Evolutionary conservation across 2,888 invertebrate species (phyloP), one percentile per base, ranked within the genome.

Genomic region (Agrotis exclamationis): DNA sequence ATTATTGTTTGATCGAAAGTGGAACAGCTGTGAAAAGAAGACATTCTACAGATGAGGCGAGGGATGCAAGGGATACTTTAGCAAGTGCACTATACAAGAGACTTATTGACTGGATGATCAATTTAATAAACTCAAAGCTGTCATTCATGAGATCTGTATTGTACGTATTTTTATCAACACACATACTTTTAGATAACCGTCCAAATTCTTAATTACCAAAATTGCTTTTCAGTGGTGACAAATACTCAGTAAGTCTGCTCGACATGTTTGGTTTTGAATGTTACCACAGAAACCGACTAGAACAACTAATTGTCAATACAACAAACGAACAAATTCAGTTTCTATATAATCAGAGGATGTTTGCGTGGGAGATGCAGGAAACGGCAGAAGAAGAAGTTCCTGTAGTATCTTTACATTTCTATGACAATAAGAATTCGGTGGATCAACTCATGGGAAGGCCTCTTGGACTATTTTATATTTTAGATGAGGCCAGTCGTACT

Each of bases 221-320:
- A 33, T 64, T 58, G 71, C 81, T 65, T 97, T 97, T 70, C 92
- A 99, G 99, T 89, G 99, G 98, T 7, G 98, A 99, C 86, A 97
- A 97, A 88, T 98, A 97, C 88, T 97, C 97, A 58, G 97, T 99
- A 58, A 98, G 98, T 85, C 94, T 99, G 65, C 94, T 99, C 86
- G 99, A 99, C 90, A 97, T 99, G 93, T 99, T 98, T 89, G 99
- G 99, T 0, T 99, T 99, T 89, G 99, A 99, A 95, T 99, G 99
- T 90, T 98, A 98, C 91, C 97, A 97, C 84, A 97, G 97, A 85
- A 99, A 99, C 93, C 97, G 98, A 16, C 96, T 99, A 78, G 98
- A 99, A 85, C 99, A 99, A 91, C 96, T 99, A 13, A 97, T 99
- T 83, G 98, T 99, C 3, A 99, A 99, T 90, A 98, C 98, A 1